These are phyloP conservation scores for Leptinotarsa tumamoca DNA, from an alignment of 2,888 invertebrate species.

Conservation along the genomic window DNA sequence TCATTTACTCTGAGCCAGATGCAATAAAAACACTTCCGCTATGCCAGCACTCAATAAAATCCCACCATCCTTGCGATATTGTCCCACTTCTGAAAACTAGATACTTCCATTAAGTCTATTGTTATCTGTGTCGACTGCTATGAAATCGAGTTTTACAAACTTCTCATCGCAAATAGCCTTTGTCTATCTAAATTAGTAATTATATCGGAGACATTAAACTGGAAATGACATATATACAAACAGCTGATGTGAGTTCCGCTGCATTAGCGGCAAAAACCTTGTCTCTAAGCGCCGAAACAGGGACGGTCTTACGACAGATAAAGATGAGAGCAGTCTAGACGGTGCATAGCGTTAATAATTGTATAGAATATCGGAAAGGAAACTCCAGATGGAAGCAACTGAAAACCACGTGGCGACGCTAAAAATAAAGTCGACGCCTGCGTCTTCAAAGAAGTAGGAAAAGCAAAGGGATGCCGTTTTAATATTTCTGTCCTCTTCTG, in stretches of 20 bases:
- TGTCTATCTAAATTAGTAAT: slow-evolving; percentile 14
- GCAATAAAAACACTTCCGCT: slow-evolving; percentile 18
- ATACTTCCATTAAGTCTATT: slow-evolving; percentile 17
- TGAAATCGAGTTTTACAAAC: slow-evolving; percentile 14
- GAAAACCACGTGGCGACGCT: slow-evolving; percentile 43
- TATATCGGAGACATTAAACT: slow-evolving; percentile 12
- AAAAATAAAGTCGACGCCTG: slow-evolving; percentile 39
- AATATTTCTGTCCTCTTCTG: too few relatives aligned
- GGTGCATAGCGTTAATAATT: slow-evolving; percentile 39
- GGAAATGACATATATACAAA: slow-evolving; percentile 13
- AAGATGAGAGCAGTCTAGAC: slow-evolving; percentile 42
- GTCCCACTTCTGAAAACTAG: slow-evolving; percentile 9
- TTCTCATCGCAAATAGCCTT: slow-evolving; percentile 2
- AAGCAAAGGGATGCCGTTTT: neutral
- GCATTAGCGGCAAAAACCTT: slow-evolving; percentile 26
- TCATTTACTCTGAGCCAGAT: slow-evolving; percentile 11
- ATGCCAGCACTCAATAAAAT: slow-evolving; percentile 19
- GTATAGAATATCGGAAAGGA: slow-evolving; percentile 42
- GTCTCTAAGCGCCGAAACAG: slow-evolving; percentile 19
- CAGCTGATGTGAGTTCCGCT: slow-evolving; percentile 30
- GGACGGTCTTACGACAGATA: slow-evolving; percentile 21
- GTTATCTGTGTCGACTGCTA: slow-evolving; percentile 12
- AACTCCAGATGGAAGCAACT: slow-evolving; percentile 41
- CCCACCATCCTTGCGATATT: slow-evolving; percentile 7
- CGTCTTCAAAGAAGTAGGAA: slow-evolving; percentile 25